Evolutionary conservation across 2,888 invertebrate genomes (phyloP).

Genomic region (Epirrhoe tristata): DNA sequence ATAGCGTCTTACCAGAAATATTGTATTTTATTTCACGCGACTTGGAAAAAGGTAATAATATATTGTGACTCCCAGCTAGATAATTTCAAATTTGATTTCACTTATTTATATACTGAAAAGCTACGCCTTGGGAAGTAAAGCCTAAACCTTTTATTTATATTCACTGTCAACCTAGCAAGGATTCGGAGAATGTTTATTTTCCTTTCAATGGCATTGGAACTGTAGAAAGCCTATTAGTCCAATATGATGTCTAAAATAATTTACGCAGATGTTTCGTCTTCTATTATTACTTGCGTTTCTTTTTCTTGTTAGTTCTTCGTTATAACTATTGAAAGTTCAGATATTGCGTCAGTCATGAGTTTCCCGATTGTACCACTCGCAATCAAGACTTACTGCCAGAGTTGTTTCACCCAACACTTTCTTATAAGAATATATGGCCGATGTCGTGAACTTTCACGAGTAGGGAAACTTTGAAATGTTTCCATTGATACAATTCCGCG

Average conservation of each 20-base stretch:
- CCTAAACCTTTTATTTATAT: too few relatives aligned
- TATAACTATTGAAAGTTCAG: slow-evolving; percentile 50
- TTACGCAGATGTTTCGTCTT: slow-evolving; percentile 8
- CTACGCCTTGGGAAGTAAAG: too few relatives aligned
- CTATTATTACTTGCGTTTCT: slow-evolving; percentile 6
- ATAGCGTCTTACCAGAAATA: too few relatives aligned
- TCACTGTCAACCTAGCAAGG: too few relatives aligned
- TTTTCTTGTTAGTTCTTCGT: slow-evolving; percentile 33
- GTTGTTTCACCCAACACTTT: slow-evolving; percentile 63
- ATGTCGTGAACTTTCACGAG: slow-evolving; percentile 51
- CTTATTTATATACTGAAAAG: too few relatives aligned
- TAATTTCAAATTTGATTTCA: too few relatives aligned
- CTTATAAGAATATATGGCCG: slow-evolving; percentile 77
- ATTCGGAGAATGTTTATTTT: too few relatives aligned
- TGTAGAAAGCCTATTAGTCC: too few relatives aligned
- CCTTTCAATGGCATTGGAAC: too few relatives aligned
- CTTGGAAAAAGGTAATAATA: too few relatives aligned
- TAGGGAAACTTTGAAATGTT: slow-evolving; percentile 54
- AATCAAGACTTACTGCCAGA: slow-evolving; percentile 72
- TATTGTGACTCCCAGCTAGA: too few relatives aligned
- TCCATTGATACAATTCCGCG: slow-evolving; percentile 58
- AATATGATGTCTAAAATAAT: not conserved
- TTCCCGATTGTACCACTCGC: slow-evolving; percentile 49
- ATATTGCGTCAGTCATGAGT: slow-evolving; percentile 59
- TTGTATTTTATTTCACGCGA: too few relatives aligned